Percentiles rank a stretch among this genome's conserved stretches.
Conservation (phyloP, 2,888 invertebrate species). For the Macrophya annulata region DNA sequence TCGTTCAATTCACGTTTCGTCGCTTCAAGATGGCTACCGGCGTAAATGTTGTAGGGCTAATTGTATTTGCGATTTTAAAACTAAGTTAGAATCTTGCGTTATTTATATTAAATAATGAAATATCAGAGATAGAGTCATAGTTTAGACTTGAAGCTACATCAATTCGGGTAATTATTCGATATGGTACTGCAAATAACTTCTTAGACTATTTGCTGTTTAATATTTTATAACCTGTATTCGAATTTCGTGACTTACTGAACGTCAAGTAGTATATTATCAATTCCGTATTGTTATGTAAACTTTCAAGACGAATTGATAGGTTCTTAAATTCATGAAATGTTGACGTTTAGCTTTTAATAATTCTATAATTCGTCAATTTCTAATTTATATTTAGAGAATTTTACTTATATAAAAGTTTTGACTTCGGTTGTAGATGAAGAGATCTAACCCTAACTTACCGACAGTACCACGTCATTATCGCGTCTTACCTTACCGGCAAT, state of each 20-base stretch:
- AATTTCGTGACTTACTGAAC: slow-evolving; percentile 36
- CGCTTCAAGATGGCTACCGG: slow-evolving; percentile 30
- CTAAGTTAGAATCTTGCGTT: background rate
- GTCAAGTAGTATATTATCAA: slow-evolving; percentile 21
- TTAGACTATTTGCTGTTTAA: background rate
- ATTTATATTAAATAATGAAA: background rate
- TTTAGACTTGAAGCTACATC: background rate
- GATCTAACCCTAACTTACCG: slow-evolving; percentile 10
- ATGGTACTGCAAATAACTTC: background rate
- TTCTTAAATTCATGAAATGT: too few species aligned
- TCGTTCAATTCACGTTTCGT: slow-evolving; percentile 30
- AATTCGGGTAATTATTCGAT: background rate
- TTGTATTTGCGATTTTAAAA: background rate
- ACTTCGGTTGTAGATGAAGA: background rate
- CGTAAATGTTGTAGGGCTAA: background rate
- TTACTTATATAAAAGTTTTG: background rate
- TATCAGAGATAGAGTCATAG: background rate
- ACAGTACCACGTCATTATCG: background rate
- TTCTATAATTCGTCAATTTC: background rate
- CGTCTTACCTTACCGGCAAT: background rate
- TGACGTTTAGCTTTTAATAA: background rate
- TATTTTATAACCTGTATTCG: slow-evolving; percentile 27
- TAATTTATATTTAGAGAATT: background rate
- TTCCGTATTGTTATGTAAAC: background rate
- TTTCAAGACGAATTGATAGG: background rate